Conservation (phyloP, 2,113 vertebrate genomes). For the Scatophagus argus region DNA sequence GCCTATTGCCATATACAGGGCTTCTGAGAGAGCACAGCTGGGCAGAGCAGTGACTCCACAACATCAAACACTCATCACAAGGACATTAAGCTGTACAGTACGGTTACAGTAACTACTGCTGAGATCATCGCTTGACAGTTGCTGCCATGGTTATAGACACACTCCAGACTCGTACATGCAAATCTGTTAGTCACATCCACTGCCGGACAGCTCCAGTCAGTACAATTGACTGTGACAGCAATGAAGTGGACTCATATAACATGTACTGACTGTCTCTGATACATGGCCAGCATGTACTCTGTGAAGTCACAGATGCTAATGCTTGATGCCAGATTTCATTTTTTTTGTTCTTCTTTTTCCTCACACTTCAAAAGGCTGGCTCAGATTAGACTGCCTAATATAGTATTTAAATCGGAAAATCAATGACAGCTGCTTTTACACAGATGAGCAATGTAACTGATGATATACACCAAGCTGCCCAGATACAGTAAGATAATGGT, state of each 20-base stretch:
- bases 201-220: slow-evolving; percentile 30
- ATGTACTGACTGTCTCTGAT: slow-evolving; percentile 19
- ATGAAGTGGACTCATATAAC: slow-evolving; percentile 15
- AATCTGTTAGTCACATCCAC: slow-evolving; percentile 24
- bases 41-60: slow-evolving; percentile 15
- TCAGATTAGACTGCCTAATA: not conserved
- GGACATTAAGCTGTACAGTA: slow-evolving; percentile 40
- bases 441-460: slow-evolving; percentile 7
- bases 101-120: slow-evolving; percentile 11
- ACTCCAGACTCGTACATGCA: slow-evolving; percentile 9
- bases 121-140: slow-evolving; percentile 44
- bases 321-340: slow-evolving; percentile 25
- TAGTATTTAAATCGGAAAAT: not conserved
- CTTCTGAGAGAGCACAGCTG: slow-evolving; percentile 82
- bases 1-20: slow-evolving; percentile 93
- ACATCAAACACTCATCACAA: slow-evolving; percentile 21
- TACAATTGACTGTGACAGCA: slow-evolving; percentile 23
- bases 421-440: slow-evolving; percentile 19
- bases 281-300: slow-evolving; percentile 13
- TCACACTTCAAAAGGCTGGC: not conserved
- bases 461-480: not conserved
- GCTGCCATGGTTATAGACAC: slow-evolving; percentile 62
- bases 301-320: slow-evolving; percentile 18
- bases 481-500: not conserved
- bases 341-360: slow-evolving; percentile 17